Evolutionary conservation across 2,113 vertebrate genomes (phyloP).

Genomic region (Arenaria interpres): DNA sequence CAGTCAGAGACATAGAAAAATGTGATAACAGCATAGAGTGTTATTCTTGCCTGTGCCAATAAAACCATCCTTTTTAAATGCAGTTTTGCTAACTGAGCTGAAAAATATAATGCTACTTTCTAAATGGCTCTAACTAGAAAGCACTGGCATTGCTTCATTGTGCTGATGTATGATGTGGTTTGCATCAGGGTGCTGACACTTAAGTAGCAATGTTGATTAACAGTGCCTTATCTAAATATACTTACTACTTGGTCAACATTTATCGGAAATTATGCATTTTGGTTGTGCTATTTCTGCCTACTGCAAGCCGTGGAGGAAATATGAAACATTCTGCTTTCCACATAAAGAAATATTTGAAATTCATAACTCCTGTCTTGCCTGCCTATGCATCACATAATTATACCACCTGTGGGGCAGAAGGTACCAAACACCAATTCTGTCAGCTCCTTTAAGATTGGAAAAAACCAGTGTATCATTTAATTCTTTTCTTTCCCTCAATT

Average conservation of each 20-base stretch:
- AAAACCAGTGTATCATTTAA: not conserved
- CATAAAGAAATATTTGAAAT: not conserved
- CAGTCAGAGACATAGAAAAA: not conserved
- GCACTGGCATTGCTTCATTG: not conserved
- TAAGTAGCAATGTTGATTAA: not conserved
- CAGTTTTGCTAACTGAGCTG: slow-evolving; percentile 17
- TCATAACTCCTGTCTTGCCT: not conserved
- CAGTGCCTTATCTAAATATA: not conserved
- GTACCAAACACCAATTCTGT: not conserved
- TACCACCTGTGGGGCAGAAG: not conserved
- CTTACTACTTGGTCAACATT: not conserved
- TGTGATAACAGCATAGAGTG: not conserved
- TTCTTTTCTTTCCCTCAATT: not conserved
- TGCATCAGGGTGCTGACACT: not conserved
- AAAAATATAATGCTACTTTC: not conserved
- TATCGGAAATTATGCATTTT: not conserved
- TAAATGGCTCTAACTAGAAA: not conserved
- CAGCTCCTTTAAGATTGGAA: not conserved
- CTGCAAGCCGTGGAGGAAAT: not conserved
- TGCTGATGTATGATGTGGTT: not conserved
- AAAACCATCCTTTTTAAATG: not conserved
- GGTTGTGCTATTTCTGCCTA: not conserved
- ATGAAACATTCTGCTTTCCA: not conserved
- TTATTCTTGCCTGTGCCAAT: not conserved
- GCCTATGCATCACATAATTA: not conserved